These are phyloP conservation scores for Cichlasoma orientale DNA, from an alignment of 2,797 vertebrate genomes.

Conservation along the genomic window DNA sequence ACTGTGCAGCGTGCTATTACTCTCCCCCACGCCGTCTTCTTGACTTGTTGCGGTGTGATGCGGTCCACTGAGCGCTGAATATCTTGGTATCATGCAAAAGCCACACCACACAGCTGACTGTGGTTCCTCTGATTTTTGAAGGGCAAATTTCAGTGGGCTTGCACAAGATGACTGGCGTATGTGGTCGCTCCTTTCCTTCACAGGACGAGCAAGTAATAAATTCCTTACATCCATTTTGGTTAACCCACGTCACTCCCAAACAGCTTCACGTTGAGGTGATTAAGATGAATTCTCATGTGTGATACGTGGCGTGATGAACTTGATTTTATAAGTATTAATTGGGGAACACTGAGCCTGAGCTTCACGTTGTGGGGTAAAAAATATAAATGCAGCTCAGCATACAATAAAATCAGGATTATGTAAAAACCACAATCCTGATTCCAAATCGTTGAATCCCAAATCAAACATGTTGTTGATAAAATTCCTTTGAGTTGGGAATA, in stretches of 20 bases:
- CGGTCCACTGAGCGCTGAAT: neutral
- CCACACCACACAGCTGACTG: neutral
- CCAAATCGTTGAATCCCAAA: too few species aligned
- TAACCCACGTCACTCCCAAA: slow-evolving; percentile 4
- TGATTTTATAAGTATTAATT: neutral
- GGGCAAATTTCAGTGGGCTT: neutral
- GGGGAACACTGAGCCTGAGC: too few species aligned
- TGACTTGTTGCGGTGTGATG: neutral
- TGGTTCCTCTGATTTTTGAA: slow-evolving; percentile 1
- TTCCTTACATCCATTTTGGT: slow-evolving; percentile 32
- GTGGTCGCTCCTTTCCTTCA: slow-evolving; percentile 16
- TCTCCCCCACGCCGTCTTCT: neutral
- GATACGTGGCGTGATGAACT: neutral
- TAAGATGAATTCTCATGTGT: slow-evolving; percentile 5
- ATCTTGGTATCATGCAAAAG: slow-evolving; percentile 8
- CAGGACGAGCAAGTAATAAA: slow-evolving; percentile 5
- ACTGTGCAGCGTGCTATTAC: neutral
- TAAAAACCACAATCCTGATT: too few species aligned
- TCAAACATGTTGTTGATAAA: neutral
- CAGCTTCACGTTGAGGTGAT: slow-evolving; percentile 18
- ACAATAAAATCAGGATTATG: neutral
- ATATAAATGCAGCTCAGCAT: neutral
- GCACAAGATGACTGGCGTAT: neutral
- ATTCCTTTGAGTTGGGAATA: neutral
- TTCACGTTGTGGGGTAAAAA: neutral